Evolutionary conservation across 1,140 invertebrate genomes (phyloP).

Genomic region (Anagrus nilaparvatae): DNA sequence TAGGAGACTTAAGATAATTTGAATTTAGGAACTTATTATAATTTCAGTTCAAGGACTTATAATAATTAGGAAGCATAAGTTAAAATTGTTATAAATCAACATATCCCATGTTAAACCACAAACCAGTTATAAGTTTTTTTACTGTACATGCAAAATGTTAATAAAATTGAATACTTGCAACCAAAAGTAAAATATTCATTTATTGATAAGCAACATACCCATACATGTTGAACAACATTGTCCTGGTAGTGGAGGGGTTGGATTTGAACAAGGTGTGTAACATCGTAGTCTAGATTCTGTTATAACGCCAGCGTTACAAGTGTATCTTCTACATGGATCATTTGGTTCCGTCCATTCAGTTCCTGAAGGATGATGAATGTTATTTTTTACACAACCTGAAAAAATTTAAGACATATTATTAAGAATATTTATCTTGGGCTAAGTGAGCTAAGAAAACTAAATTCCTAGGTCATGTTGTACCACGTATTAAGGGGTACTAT

Average conservation of each 20-base stretch:
- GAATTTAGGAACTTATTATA: no score
- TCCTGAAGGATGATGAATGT: conserved; percentile 59
- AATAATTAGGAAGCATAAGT: no score
- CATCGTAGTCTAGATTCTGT: conserved; percentile 70
- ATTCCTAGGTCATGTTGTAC: neutral
- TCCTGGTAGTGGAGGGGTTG: conserved; percentile 56
- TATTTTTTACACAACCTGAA: conserved; percentile 65
- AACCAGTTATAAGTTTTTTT: no score
- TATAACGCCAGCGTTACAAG: conserved; percentile 73
- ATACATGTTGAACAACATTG: conserved; percentile 77
- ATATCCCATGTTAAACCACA: no score
- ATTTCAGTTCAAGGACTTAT: no score
- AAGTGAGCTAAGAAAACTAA: neutral
- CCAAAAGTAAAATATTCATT: neutral
- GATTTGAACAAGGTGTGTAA: conserved; percentile 65
- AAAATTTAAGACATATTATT: no score
- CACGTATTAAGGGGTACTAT: no score
- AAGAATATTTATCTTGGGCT: no score
- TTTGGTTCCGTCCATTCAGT: conserved; percentile 62
- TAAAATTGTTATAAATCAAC: no score
- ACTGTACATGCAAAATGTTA: neutral
- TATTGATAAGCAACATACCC: conserved; percentile 39
- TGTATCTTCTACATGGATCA: conserved; percentile 59
- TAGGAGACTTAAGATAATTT: no score
- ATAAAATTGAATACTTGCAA: neutral